phyloP scores from a whole-genome alignment of 2,888 invertebrate species.

The Acanthoscelides obtectus region DNA sequence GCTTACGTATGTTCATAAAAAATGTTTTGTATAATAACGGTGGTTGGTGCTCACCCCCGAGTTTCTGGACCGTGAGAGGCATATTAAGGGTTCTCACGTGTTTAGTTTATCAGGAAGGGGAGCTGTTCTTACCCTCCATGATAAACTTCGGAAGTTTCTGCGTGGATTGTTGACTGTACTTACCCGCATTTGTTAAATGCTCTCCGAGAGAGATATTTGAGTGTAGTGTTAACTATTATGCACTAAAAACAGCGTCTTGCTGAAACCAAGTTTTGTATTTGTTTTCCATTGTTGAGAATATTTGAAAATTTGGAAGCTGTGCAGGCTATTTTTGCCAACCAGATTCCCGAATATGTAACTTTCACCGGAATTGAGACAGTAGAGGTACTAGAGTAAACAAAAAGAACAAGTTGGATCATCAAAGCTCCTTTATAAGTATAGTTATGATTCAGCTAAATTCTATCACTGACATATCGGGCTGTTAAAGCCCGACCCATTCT shows the following conservation, averaged over 20 bases:
- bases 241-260: too few species aligned
- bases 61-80: neutral
- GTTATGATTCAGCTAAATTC: too few species aligned
- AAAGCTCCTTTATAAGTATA: too few species aligned
- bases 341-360: too few species aligned
- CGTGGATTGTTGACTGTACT: neutral
- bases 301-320: too few species aligned
- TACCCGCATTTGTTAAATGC: neutral
- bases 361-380: too few species aligned
- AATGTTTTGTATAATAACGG: neutral
- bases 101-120: neutral
- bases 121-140: neutral
- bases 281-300: too few species aligned
- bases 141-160: neutral
- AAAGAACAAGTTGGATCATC: too few species aligned
- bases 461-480: neutral
- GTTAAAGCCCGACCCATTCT: neutral
- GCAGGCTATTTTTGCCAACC: too few species aligned
- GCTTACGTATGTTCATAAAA: neutral
- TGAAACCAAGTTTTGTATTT: too few species aligned
- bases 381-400: too few species aligned
- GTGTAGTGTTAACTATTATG: too few species aligned
- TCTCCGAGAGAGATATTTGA: neutral
- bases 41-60: neutral
- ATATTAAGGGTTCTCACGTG: neutral